These are phyloP conservation scores for Selene dorsalis DNA, from an alignment of 2,797 vertebrate species.

Conservation along the genomic window DNA sequence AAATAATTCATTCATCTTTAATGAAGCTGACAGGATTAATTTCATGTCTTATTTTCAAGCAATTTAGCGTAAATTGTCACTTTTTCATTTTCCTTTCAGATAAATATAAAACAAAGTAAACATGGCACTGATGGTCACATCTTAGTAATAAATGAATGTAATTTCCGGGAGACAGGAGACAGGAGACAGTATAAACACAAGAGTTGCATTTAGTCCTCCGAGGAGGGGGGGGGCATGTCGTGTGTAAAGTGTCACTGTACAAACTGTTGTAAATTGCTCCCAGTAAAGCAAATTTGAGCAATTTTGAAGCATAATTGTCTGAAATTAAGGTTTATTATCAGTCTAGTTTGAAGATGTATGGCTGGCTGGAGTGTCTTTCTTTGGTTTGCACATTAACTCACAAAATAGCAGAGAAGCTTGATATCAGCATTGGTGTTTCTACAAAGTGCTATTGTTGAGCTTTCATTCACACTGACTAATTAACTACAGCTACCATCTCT, in stretches of 20 bases:
- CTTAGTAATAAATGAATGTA: background rate
- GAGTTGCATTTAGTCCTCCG: background rate
- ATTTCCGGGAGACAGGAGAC: background rate
- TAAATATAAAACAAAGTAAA: too few species aligned
- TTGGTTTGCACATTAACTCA: constrained; percentile 15
- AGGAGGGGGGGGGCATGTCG: constrained; percentile 4
- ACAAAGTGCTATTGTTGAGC: constrained; percentile 37
- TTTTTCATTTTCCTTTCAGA: too few species aligned
- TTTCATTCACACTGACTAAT: constrained; percentile 48
- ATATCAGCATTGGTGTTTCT: constrained; percentile 23
- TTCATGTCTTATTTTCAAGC: background rate
- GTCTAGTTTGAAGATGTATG: constrained; percentile 24
- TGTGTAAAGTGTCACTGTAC: constrained; percentile 1
- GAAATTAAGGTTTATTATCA: constrained; percentile 25
- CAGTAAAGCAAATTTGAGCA: background rate
- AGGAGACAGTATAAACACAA: background rate
- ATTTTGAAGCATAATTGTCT: constrained; percentile 12
- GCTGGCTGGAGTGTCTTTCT: background rate
- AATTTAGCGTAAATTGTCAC: background rate
- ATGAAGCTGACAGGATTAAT: background rate
- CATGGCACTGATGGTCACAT: too few species aligned
- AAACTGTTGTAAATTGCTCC: constrained; percentile 4
- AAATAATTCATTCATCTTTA: constrained; percentile 12
- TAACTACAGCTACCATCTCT: constrained; percentile 41
- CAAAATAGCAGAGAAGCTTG: constrained; percentile 18